A percentile compares a stretch with the other conserved stretches of the same genome.
These are phyloP conservation scores for Pandemis cinnamomeana DNA, from an alignment of 2,888 invertebrate genomes.

Conservation along the genomic window DNA sequence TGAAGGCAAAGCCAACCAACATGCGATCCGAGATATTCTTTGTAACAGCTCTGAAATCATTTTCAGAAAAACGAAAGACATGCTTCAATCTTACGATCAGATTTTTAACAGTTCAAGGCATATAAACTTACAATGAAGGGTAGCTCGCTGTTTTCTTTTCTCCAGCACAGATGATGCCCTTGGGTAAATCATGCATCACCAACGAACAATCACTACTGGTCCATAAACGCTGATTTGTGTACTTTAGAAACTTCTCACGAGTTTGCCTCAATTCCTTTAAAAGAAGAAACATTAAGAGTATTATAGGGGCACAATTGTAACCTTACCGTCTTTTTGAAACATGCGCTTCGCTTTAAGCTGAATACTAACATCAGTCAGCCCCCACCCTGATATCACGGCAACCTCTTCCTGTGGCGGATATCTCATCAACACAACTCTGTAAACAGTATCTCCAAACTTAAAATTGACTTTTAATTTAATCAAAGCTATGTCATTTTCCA, in stretches of 20 bases:
- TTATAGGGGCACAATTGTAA: background rate
- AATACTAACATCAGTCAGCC: constrained; percentile 44
- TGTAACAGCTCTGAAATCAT: too few relatives aligned
- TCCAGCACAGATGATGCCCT: background rate
- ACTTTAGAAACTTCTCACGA: background rate
- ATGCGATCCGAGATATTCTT: too few relatives aligned
- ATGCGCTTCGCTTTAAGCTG: background rate
- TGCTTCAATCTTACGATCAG: too few relatives aligned
- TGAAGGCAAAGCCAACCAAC: too few relatives aligned
- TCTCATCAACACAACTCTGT: constrained; percentile 47
- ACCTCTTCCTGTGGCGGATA: constrained; percentile 40
- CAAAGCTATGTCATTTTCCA: constrained; percentile 47
- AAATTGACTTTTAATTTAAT: constrained; percentile 34
- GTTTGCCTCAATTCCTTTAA: background rate
- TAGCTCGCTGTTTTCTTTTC: constrained; percentile 24
- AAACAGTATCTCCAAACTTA: constrained; percentile 35
- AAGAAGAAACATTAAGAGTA: background rate
- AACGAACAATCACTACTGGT: background rate
- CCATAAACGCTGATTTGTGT: constrained; percentile 42
- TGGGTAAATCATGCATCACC: background rate
- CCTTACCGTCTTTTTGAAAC: too few relatives aligned
- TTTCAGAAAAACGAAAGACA: too few relatives aligned
- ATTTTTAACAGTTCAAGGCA: background rate
- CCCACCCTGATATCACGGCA: constrained; percentile 53
- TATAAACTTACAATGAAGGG: constrained; percentile 49